Evolutionary conservation across 2,113 vertebrate genomes (phyloP).

Genomic region (Otolemur garnettii): DNA sequence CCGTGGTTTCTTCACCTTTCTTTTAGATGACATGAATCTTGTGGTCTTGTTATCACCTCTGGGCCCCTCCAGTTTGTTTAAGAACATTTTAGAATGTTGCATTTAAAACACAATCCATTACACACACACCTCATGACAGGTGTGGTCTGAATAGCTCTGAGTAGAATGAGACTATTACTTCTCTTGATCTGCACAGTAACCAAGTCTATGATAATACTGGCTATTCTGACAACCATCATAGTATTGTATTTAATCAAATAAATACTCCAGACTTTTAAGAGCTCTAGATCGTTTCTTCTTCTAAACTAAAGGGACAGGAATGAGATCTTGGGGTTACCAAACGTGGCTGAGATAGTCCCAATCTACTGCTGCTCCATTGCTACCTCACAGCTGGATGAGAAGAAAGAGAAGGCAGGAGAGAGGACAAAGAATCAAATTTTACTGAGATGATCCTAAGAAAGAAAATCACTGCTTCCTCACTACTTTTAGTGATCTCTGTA

Average conservation of each 20-base stretch:
- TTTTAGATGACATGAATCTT: background rate
- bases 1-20: background rate
- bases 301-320: background rate
- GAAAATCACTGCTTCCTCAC: background rate
- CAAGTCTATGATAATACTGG: background rate
- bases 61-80: background rate
- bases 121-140: background rate
- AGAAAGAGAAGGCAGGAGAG: background rate
- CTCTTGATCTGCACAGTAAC: background rate
- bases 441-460: slow-evolving; percentile 47
- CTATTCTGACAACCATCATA: background rate
- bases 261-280: background rate
- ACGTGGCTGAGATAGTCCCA: background rate
- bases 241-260: slow-evolving; percentile 1
- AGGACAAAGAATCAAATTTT: background rate
- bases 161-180: background rate
- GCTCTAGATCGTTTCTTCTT: background rate
- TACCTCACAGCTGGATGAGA: background rate
- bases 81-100: background rate
- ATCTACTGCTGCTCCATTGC: background rate
- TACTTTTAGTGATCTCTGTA: background rate
- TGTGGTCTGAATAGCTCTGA: background rate
- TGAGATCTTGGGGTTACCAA: background rate
- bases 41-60: background rate
- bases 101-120: background rate